phyloP scores from a whole-genome alignment of 37 sponge, comb jelly and placozoan species.

The Chondrilla cf. caribensis region DNA sequence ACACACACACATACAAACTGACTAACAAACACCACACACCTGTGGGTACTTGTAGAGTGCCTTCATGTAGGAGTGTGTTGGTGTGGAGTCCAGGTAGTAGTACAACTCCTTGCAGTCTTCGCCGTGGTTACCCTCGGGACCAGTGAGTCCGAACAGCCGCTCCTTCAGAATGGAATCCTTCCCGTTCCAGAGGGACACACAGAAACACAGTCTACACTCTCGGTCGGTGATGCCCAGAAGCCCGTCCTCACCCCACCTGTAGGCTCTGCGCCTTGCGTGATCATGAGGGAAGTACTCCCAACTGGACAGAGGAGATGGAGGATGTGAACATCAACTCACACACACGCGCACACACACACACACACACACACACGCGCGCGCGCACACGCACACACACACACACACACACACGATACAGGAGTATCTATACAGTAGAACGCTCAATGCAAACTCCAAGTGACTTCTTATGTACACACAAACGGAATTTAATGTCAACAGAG shows the following conservation, averaged over 20 bases:
- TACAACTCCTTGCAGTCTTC: slow-evolving; percentile 95
- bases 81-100: slow-evolving; percentile 97
- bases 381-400: not conserved
- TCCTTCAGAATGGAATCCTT: slow-evolving; percentile 95
- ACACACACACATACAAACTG: slow-evolving; percentile 8
- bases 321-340: not conserved
- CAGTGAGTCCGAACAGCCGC: slow-evolving; percentile 89
- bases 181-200: slow-evolving; percentile 85
- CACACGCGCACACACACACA: slow-evolving; percentile 9
- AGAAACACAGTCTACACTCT: slow-evolving; percentile 92
- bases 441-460: no score
- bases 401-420: not conserved
- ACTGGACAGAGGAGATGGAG: slow-evolving; percentile 33
- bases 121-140: slow-evolving; percentile 92
- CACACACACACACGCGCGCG: not conserved
- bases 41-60: slow-evolving; percentile 94
- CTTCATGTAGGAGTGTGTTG: slow-evolving; percentile 95
- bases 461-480: no score
- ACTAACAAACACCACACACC: slow-evolving; percentile 21
- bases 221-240: slow-evolving; percentile 89
- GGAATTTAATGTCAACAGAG: no score
- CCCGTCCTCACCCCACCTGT: slow-evolving; percentile 97
- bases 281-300: slow-evolving; percentile 97
- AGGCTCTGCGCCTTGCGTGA: slow-evolving; percentile 88
- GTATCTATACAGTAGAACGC: not conserved